Evolutionary conservation across 2,797 vertebrate genomes (phyloP).

Genomic region (Pyrocephalus nanus): DNA sequence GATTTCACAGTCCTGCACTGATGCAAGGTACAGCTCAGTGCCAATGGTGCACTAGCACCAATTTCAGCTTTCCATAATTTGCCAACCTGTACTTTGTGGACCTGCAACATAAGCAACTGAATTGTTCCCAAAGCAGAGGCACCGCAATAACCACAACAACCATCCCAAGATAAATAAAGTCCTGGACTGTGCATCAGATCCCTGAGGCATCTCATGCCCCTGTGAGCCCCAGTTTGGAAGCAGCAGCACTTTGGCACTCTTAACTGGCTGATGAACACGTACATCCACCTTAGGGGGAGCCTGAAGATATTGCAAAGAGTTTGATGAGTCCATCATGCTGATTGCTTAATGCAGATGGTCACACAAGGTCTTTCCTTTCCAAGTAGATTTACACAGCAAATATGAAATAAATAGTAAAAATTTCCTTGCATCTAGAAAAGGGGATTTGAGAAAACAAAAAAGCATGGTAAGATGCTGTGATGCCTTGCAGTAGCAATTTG

Average conservation of each 20-base stretch:
- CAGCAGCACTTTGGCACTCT: neutral
- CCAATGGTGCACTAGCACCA: neutral
- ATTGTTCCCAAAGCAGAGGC: neutral
- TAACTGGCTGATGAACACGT: neutral
- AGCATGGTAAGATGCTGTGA: neutral
- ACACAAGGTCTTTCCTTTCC: neutral
- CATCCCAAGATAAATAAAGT: neutral
- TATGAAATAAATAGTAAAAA: neutral
- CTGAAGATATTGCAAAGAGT: neutral
- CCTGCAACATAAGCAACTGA: neutral
- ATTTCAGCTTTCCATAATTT: neutral
- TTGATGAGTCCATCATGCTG: neutral
- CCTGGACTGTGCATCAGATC: neutral
- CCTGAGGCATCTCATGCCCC: neutral
- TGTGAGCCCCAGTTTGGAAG: neutral
- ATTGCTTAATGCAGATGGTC: neutral
- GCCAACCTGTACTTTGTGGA: neutral
- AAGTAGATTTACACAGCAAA: neutral
- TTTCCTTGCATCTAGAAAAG: neutral
- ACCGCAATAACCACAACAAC: neutral
- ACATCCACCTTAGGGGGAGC: neutral
- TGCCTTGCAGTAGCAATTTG: neutral
- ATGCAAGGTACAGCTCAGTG: neutral
- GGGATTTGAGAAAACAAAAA: neutral
- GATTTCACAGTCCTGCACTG: conserved; percentile 23